Evolutionary conservation across 2,888 invertebrate genomes (phyloP).

Genomic region (Leptopilina drosophilae): DNA sequence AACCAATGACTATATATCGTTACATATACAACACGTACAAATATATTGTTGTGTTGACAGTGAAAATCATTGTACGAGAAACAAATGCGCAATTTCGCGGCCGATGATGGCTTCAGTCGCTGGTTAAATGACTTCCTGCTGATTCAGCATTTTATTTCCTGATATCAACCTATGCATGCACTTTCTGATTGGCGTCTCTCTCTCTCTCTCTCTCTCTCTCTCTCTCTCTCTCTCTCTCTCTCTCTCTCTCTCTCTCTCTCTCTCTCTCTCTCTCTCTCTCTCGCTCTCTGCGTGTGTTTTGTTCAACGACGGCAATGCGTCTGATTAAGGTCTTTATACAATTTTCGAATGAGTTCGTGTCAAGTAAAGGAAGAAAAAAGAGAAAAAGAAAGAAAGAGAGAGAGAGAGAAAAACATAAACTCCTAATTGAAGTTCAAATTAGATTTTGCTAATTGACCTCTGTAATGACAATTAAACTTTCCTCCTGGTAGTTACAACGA

Average conservation of each 20-base stretch:
- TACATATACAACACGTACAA: neutral
- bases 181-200: slow-evolving; percentile 29
- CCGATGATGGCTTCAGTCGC: slow-evolving; percentile 29
- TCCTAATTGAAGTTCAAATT: neutral
- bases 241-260: neutral
- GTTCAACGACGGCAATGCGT: neutral
- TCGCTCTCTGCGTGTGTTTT: too few relatives aligned
- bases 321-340: slow-evolving; percentile 1
- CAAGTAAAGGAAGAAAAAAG: neutral
- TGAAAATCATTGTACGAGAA: slow-evolving; percentile 33
- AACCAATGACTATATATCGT: slow-evolving; percentile 2
- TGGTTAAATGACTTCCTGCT: slow-evolving; percentile 35
- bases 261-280: neutral
- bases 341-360: neutral
- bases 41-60: neutral
- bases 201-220: neutral
- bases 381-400: too few relatives aligned
- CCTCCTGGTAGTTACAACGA: too few relatives aligned
- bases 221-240: neutral
- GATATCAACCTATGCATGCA: slow-evolving; percentile 31
- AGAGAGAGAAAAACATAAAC: too few relatives aligned
- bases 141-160: slow-evolving; percentile 36
- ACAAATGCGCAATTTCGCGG: slow-evolving; percentile 34
- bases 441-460: slow-evolving; percentile 7
- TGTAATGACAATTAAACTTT: too few relatives aligned